phyloP scores from a whole-genome alignment of 2,797 vertebrate genomes.

The Buphagus erythrorhynchus region DNA sequence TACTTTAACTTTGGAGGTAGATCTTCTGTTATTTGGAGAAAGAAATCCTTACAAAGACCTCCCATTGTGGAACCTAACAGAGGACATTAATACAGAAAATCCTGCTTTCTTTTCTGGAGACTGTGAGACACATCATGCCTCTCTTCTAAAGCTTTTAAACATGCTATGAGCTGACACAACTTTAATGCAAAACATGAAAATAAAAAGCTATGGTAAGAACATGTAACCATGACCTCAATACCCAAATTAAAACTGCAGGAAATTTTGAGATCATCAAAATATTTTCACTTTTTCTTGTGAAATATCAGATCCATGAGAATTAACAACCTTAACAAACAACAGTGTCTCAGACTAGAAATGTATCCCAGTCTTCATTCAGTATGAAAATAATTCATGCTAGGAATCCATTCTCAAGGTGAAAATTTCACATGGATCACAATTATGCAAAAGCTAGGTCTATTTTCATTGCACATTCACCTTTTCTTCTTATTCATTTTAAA shows the following conservation, averaged over 20 bases:
- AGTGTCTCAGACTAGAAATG: neutral
- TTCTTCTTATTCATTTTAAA: neutral
- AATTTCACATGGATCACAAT: neutral
- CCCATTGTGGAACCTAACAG: neutral
- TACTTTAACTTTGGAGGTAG: neutral
- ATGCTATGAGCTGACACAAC: neutral
- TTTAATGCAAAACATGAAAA: neutral
- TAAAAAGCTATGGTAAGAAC: neutral
- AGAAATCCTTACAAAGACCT: neutral
- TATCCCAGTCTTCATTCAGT: neutral
- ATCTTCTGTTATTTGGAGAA: neutral
- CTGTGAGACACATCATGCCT: neutral
- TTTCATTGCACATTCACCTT: neutral
- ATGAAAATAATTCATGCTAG: neutral
- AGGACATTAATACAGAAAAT: neutral
- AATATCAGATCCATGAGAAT: neutral
- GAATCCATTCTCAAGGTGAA: neutral
- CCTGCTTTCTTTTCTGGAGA: neutral
- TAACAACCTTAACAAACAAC: neutral
- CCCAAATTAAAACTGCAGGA: neutral
- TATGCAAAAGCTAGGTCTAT: neutral
- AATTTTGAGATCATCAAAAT: neutral
- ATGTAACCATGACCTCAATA: neutral
- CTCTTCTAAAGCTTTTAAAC: neutral
- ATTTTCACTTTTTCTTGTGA: neutral